These are phyloP conservation scores for Carassius gibelio DNA, from an alignment of 2,113 vertebrate genomes.

Conservation along the genomic window DNA sequence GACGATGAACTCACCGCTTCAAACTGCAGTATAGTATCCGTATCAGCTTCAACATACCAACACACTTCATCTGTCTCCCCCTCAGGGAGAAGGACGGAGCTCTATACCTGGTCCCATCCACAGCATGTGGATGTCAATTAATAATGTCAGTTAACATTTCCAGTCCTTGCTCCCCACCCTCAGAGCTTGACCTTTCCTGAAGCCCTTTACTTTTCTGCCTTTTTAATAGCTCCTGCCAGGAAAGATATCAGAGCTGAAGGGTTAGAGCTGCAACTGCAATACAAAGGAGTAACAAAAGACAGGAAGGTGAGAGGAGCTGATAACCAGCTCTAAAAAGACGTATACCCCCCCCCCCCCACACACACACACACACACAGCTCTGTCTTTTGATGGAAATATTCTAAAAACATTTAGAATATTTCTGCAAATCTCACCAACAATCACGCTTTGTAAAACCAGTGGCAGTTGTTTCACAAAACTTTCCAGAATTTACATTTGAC, in stretches of 20 bases:
- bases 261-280: conserved; percentile 42
- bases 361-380: neutral
- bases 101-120: neutral
- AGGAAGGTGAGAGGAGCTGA: conserved; percentile 39
- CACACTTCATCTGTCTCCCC: neutral
- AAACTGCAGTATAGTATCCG: neutral
- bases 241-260: conserved; percentile 33
- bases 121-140: conserved; percentile 30
- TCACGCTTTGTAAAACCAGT: neutral
- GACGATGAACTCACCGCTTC: neutral
- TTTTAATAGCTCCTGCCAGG: conserved; percentile 40
- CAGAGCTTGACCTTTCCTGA: conserved; percentile 37
- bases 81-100: neutral
- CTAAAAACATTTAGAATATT: neutral
- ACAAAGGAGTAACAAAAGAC: conserved; percentile 48
- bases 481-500: neutral
- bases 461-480: neutral
- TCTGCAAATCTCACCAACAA: neutral
- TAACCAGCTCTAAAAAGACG: neutral
- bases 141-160: conserved; percentile 36
- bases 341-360: neutral
- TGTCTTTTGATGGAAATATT: neutral
- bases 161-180: neutral
- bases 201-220: conserved; percentile 31
- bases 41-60: neutral